Conservation (phyloP, 2,113 vertebrate genomes). For the Tamias sibiricus region DNA sequence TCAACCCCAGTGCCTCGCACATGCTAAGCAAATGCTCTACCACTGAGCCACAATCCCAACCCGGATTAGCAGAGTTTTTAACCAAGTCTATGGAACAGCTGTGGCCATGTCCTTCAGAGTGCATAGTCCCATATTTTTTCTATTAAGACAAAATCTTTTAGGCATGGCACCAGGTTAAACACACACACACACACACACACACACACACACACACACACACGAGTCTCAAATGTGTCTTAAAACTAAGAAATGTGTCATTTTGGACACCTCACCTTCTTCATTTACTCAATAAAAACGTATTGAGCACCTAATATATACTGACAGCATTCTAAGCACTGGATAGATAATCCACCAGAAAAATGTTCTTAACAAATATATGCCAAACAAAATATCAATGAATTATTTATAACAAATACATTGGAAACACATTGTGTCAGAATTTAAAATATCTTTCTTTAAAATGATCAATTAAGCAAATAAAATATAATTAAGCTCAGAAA, state of each 20-base stretch:
- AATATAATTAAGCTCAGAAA: not conserved
- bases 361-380: not conserved
- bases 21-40: too few species aligned
- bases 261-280: not conserved
- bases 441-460: not conserved
- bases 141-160: not conserved
- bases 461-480: not conserved
- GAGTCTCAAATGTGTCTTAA: not conserved
- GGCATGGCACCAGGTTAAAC: not conserved
- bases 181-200: not conserved
- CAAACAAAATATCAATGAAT: conserved; percentile 29
- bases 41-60: too few species aligned
- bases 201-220: not conserved
- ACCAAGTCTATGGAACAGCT: not conserved
- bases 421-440: not conserved
- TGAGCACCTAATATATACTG: not conserved
- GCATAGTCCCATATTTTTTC: not conserved
- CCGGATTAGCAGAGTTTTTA: not conserved
- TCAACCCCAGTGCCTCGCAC: too few species aligned
- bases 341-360: not conserved
- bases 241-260: not conserved
- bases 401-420: conserved; percentile 16
- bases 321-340: not conserved
- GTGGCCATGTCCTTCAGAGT: not conserved
- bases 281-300: not conserved